These are phyloP conservation scores for Tryphoninae sp. DNA, from an alignment of 2,888 invertebrate species.

Conservation along the genomic window DNA sequence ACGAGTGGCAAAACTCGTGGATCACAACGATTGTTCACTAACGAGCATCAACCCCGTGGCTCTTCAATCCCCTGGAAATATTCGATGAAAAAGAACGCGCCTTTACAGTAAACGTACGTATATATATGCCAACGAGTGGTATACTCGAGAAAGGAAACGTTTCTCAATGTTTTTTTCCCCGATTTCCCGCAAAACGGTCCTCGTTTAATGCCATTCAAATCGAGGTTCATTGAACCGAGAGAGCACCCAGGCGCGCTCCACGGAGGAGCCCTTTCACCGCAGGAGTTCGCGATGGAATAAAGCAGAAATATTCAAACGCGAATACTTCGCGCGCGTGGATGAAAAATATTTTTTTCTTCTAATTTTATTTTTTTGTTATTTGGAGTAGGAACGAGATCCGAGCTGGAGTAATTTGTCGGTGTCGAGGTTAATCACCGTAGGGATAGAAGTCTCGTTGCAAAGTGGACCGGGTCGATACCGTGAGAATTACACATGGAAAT, in stretches of 20 bases:
- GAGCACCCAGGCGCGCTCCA: conserved; percentile 1
- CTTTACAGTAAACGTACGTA: background rate
- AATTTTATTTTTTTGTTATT: background rate
- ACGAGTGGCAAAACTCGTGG: conserved; percentile 45
- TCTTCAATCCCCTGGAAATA: conserved; percentile 3
- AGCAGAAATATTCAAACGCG: background rate
- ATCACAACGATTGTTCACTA: conserved; percentile 51
- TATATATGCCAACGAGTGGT: background rate
- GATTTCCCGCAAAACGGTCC: background rate
- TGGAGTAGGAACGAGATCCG: conserved; percentile 15
- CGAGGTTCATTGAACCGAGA: background rate
- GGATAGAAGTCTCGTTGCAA: conserved; percentile 2
- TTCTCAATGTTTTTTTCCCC: background rate
- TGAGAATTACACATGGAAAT: conserved; percentile 52
- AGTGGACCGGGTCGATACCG: background rate
- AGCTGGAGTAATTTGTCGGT: conserved; percentile 51
- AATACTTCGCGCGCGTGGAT: background rate
- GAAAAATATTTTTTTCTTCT: background rate
- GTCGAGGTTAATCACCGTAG: background rate
- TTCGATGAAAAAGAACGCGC: conserved; percentile 13
- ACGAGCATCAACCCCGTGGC: conserved; percentile 43
- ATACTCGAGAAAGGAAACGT: conserved; percentile 3
- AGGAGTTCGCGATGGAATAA: conserved; percentile 3
- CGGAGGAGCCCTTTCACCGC: background rate
- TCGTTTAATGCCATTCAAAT: background rate